Percentiles rank a stretch among this genome's conserved stretches.
phyloP scores from a whole-genome alignment of 2,888 invertebrate species.

The Ceratothoa steindachneri region DNA sequence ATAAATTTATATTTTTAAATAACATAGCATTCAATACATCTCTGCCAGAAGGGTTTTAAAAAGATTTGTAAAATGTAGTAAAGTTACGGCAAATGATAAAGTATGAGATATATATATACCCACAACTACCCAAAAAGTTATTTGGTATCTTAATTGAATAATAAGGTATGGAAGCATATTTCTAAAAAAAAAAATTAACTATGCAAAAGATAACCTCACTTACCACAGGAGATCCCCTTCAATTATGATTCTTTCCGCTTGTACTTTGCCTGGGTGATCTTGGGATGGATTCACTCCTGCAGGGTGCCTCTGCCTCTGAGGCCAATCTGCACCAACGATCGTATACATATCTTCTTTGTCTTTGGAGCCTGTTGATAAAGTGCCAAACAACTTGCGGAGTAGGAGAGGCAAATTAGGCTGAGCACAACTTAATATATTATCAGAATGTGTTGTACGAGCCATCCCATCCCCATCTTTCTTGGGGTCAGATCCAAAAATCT shows the following conservation, averaged over 20 bases:
- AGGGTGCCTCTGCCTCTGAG: slow-evolving; percentile 4
- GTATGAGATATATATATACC: too few species aligned
- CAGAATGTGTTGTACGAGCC: slow-evolving; percentile 1
- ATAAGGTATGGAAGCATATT: too few species aligned
- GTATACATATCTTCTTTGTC: slow-evolving; percentile 5
- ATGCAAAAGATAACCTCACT: too few species aligned
- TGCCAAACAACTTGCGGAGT: slow-evolving; percentile 3
- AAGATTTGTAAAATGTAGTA: too few species aligned
- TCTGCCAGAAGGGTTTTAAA: too few species aligned
- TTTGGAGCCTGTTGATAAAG: not conserved
- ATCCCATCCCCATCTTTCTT: slow-evolving; percentile 5
- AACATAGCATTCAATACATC: too few species aligned
- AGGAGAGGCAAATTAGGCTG: not conserved
- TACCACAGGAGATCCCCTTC: slow-evolving; percentile 2
- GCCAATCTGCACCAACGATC: slow-evolving; percentile 2
- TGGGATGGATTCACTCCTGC: slow-evolving; percentile 1
- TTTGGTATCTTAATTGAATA: too few species aligned
- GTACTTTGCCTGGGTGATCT: not conserved
- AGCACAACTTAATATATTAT: not conserved
- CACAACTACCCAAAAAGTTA: too few species aligned
- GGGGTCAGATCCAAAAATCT: slow-evolving; percentile 3
- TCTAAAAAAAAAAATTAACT: too few species aligned
- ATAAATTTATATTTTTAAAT: too few species aligned
- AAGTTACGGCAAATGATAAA: too few species aligned
- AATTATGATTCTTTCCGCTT: not conserved